These are phyloP conservation scores for Tenthredo notha DNA, from an alignment of 2,888 invertebrate genomes.

Conservation along the genomic window DNA sequence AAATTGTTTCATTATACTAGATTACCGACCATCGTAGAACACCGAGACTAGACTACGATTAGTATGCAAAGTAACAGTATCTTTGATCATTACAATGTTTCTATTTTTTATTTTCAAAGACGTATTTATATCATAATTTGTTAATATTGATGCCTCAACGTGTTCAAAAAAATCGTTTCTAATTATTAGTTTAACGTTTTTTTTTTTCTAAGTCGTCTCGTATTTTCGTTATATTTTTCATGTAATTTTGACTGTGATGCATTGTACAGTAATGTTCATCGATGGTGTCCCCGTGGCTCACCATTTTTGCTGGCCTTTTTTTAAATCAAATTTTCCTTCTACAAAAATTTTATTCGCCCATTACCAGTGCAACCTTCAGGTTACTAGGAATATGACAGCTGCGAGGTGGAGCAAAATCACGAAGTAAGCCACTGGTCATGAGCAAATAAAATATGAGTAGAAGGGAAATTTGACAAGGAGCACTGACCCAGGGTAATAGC, in stretches of 20 bases:
- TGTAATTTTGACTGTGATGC: slow-evolving; percentile 42
- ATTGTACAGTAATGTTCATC: too few relatives aligned
- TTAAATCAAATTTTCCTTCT: too few relatives aligned
- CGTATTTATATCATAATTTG: neutral
- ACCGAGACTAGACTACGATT: neutral
- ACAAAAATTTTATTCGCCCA: too few relatives aligned
- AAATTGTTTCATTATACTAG: neutral
- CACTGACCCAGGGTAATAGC: too few relatives aligned
- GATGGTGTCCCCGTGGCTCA: too few relatives aligned
- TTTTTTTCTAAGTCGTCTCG: neutral
- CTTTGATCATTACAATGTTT: neutral
- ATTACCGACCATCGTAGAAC: neutral
- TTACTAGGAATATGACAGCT: too few relatives aligned
- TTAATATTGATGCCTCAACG: neutral
- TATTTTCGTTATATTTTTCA: slow-evolving; percentile 5
- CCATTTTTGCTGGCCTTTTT: too few relatives aligned
- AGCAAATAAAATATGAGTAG: too few relatives aligned
- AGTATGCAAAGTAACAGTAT: neutral
- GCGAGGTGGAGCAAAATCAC: too few relatives aligned
- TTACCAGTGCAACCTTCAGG: too few relatives aligned
- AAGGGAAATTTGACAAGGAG: too few relatives aligned
- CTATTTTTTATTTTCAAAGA: neutral
- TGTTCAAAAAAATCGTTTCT: neutral
- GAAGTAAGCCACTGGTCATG: too few relatives aligned
- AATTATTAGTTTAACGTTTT: neutral